Evolutionary conservation across 2,797 vertebrate species (phyloP).

Genomic region (Pantherophis vulpinus): DNA sequence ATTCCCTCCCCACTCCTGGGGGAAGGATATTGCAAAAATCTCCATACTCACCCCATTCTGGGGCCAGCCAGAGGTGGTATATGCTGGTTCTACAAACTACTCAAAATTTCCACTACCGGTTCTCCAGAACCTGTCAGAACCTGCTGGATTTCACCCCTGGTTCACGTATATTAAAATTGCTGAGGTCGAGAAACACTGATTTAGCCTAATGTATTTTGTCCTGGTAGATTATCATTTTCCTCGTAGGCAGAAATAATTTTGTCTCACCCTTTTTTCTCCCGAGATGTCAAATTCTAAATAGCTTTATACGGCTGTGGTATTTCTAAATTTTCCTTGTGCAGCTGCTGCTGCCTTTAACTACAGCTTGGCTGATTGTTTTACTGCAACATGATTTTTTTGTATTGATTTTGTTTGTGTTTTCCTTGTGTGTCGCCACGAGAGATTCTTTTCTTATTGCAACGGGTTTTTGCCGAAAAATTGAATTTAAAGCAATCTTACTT

Average conservation of each 20-base stretch:
- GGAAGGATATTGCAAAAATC: too few relatives aligned
- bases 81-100: too few relatives aligned
- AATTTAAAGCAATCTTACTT: background rate
- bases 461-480: background rate
- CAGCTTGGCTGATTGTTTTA: background rate
- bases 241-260: background rate
- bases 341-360: background rate
- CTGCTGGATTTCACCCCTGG: too few relatives aligned
- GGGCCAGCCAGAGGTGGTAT: too few relatives aligned
- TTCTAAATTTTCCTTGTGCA: background rate
- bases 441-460: background rate
- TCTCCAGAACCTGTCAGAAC: too few relatives aligned
- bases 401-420: background rate
- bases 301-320: background rate
- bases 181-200: background rate
- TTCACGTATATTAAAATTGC: background rate
- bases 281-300: background rate
- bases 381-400: background rate
- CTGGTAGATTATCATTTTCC: background rate
- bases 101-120: too few relatives aligned
- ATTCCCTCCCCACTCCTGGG: too few relatives aligned
- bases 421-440: background rate
- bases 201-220: background rate
- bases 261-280: background rate
- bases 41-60: too few relatives aligned